A percentile compares a stretch with the other conserved stretches of the same genome.
phyloP scores from a whole-genome alignment of 2,113 vertebrate species.

The Scomber scombrus region DNA sequence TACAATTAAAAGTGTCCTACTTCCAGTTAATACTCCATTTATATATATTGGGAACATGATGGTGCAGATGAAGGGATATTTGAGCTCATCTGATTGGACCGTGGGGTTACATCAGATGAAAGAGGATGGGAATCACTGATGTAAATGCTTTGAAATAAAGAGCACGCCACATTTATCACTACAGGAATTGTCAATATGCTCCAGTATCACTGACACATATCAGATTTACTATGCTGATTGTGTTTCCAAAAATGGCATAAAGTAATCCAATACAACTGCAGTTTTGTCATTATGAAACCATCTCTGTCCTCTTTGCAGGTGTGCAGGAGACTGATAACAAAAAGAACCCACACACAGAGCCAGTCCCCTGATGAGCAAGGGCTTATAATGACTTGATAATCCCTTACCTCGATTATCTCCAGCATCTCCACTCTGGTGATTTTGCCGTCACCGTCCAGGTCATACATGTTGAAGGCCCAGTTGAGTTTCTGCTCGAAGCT shows the following conservation, averaged over 20 bases:
- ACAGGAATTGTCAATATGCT: constrained; percentile 40
- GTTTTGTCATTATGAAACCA: constrained; percentile 24
- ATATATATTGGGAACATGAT: background rate
- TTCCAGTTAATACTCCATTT: background rate
- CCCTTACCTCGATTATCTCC: constrained; percentile 98
- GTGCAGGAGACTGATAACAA: constrained; percentile 41
- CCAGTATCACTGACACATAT: constrained; percentile 36
- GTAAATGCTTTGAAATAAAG: background rate
- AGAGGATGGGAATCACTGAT: background rate
- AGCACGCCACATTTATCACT: constrained; percentile 5
- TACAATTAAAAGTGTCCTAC: background rate
- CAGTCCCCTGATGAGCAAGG: constrained; percentile 43
- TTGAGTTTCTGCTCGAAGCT: constrained; percentile 99
- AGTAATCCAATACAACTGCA: constrained; percentile 63
- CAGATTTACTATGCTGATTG: constrained; percentile 47
- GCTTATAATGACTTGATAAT: constrained; percentile 52
- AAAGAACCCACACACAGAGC: background rate
- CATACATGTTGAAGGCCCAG: constrained; percentile 99
- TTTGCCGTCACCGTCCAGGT: constrained; percentile 98
- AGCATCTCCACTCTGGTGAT: constrained; percentile 99
- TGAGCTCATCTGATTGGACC: background rate
- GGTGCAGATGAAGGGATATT: background rate
- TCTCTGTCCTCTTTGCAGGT: constrained; percentile 48
- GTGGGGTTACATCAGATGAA: background rate
- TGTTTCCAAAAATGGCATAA: constrained; percentile 38